Percentiles rank a stretch among this genome's conserved stretches.
These are phyloP conservation scores for Apocrypta bakeri DNA, from an alignment of 1,140 invertebrate species.

Conservation along the genomic window DNA sequence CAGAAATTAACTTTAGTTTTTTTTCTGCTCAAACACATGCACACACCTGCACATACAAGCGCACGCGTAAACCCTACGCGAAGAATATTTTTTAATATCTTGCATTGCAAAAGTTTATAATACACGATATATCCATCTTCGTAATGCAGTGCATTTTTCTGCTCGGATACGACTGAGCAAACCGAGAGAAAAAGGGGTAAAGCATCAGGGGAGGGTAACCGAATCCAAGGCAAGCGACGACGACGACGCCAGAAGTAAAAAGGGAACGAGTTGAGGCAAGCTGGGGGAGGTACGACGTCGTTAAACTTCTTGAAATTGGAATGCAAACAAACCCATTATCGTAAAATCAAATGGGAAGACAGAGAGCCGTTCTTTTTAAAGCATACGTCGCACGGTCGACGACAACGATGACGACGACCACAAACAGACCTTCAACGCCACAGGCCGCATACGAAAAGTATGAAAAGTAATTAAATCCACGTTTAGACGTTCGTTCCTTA, in stretches of 20 bases:
- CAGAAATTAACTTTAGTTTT: conserved; percentile 49
- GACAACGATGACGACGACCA: conserved; percentile 56
- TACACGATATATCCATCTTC: neutral
- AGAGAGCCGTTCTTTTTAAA: conserved; percentile 67
- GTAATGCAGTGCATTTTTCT: conserved; percentile 11
- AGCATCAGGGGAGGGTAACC: conserved; percentile 3
- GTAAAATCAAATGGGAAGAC: conserved; percentile 69
- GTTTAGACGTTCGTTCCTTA: conserved; percentile 53
- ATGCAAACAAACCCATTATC: conserved; percentile 72
- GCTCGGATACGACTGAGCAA: neutral
- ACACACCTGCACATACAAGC: neutral
- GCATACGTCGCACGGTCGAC: conserved; percentile 57
- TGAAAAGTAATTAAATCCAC: conserved; percentile 71
- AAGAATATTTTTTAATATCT: conserved; percentile 12
- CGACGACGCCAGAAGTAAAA: conserved; percentile 41
- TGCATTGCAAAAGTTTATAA: conserved; percentile 39
- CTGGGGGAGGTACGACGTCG: conserved; percentile 55
- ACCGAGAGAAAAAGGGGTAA: neutral
- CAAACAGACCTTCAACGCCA: conserved; percentile 62
- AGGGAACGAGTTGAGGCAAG: conserved; percentile 17
- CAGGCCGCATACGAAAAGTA: conserved; percentile 66
- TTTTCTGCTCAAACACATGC: conserved; percentile 41
- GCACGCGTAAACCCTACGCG: conserved; percentile 13
- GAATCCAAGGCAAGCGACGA: conserved; percentile 33
- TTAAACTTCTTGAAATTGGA: conserved; percentile 69